Conservation (phyloP, 2,113 vertebrate species). For the Elephantulus edwardii region DNA sequence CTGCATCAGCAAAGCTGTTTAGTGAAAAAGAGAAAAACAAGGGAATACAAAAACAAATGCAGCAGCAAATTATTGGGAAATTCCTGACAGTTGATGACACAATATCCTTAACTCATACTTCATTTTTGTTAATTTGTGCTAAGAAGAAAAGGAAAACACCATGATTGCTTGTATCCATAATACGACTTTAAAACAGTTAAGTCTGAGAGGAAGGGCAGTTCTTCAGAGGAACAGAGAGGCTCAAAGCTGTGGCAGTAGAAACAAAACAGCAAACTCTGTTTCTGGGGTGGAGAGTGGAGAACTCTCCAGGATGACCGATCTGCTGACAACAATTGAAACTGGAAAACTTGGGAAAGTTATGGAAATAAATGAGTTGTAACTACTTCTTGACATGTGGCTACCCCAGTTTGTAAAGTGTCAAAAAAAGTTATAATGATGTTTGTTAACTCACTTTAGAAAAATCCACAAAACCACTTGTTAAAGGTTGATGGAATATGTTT, state of each 20-base stretch:
- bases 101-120: constrained; percentile 24
- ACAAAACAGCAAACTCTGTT: constrained; percentile 14
- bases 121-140: constrained; percentile 38
- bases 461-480: constrained; percentile 97
- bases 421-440: constrained; percentile 47
- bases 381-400: constrained; percentile 59
- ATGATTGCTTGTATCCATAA: not conserved
- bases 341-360: constrained; percentile 25
- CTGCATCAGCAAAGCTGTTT: constrained; percentile 17
- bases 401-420: constrained; percentile 29
- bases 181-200: constrained; percentile 24
- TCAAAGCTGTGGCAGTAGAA: constrained; percentile 39
- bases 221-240: constrained; percentile 1
- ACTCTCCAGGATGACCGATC: not conserved
- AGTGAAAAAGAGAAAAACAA: not conserved
- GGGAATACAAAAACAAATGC: not conserved
- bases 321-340: constrained; percentile 22
- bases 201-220: not conserved
- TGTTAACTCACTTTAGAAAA: constrained; percentile 93
- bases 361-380: constrained; percentile 41
- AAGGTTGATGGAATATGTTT: constrained; percentile 96
- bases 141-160: constrained; percentile 41
- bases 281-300: not conserved
- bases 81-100: constrained; percentile 34
- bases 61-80: constrained; percentile 28